Evolutionary conservation across 2,113 vertebrate genomes (phyloP), one percentile per base, ranked within the genome.

Genomic region (Anas platyrhynchos): DNA sequence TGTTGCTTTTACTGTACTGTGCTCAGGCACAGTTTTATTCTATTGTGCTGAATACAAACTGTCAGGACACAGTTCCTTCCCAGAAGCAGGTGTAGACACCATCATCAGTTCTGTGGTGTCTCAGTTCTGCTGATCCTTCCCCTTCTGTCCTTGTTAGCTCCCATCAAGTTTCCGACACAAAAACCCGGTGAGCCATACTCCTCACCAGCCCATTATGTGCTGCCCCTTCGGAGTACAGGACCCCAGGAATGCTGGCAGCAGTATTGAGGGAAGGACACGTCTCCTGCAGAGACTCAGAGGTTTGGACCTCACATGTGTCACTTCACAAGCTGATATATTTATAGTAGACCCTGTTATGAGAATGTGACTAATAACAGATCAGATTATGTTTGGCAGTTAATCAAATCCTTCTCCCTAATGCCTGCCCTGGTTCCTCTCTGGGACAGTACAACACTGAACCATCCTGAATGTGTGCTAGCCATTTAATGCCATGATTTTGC

Each of bases 281-380:
- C 59, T 62, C 36, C 88, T 32, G 46, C 46, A 63, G 88, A 77
- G 68, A n/a, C 82, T 58, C 46, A 38, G 63, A 0, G 0, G 48
- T 72, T 93, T 69, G 86, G 44, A 44, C 68, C 76, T 78, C 29
- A 4, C 63, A 36, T 13, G 31, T 88, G 88, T 81, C 83, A 31
- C 43, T 63, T 71, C 76, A 29, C 41, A 43, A 75, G 73, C 83
- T 32, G 61, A 43, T 71, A 13, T 86, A 94, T 91, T 97, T 95
- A 90, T 90, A 93, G 88, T 20, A 63, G 55, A 31, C 46, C 68
- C 76, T 44, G 50, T 76, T 87, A 91, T 0, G 6, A 76, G 66
- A 88, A 92, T 79, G 44, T 75, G 54, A 71, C 91, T 90, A 74
- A 91, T 34, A 93, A 93, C 67, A 59, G 85, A 84, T 86, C 83